These are phyloP conservation scores for Grammomys surdaster DNA, from an alignment of 2,113 vertebrate genomes.

Conservation along the genomic window DNA sequence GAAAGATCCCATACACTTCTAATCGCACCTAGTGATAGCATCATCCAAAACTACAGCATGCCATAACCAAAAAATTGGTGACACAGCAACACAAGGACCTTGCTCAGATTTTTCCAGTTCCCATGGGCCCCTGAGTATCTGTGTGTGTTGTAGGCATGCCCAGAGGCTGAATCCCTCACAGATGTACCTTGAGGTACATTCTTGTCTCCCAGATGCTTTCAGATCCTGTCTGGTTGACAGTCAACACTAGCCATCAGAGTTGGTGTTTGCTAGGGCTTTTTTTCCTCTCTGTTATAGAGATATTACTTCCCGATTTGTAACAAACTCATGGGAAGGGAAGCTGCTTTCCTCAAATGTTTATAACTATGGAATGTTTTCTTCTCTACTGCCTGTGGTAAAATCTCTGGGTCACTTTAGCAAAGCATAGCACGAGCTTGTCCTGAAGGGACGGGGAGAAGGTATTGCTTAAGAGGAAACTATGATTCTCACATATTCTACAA, in stretches of 20 bases:
- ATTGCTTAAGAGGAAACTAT: not conserved
- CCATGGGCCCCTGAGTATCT: not conserved
- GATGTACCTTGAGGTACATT: not conserved
- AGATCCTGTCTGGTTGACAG: not conserved
- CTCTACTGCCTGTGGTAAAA: not conserved
- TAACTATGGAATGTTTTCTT: conserved; percentile 4
- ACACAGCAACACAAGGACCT: not conserved
- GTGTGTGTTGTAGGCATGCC: not conserved
- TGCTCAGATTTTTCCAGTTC: not conserved
- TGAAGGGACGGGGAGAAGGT: not conserved
- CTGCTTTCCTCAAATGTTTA: not conserved
- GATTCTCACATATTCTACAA: not conserved
- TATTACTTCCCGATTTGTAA: not conserved
- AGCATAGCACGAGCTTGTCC: not conserved
- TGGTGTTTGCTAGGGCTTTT: not conserved
- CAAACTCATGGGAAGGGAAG: not conserved
- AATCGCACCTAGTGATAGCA: not conserved
- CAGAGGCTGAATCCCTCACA: not conserved
- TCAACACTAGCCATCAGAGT: not conserved
- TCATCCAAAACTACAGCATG: not conserved
- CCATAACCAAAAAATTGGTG: not conserved
- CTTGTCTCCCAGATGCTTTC: not conserved
- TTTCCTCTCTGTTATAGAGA: not conserved
- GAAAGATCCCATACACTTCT: not conserved
- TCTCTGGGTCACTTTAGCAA: not conserved